These are phyloP conservation scores for Bombylius discolor DNA, from an alignment of 2,888 invertebrate genomes.

Conservation along the genomic window DNA sequence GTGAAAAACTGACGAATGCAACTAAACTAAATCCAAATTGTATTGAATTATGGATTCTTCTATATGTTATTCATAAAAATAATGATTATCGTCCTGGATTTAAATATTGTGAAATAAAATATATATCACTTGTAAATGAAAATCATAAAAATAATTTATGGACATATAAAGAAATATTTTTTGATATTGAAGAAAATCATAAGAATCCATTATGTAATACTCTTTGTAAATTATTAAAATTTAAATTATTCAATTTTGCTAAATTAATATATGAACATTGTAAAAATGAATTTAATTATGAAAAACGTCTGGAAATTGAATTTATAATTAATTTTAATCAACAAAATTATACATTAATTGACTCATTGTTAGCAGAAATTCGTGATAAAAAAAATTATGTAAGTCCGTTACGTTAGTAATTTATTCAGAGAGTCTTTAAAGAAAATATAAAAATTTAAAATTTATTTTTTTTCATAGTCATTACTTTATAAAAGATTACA, in stretches of 20 bases:
- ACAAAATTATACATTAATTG: not conserved
- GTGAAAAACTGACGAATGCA: not conserved
- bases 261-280: conserved; percentile 1
- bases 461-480: no score
- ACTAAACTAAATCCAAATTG: not conserved
- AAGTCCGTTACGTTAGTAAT: not conserved
- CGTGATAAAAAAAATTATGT: not conserved
- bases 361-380: not conserved
- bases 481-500: not conserved
- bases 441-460: not conserved
- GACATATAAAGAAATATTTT: not conserved
- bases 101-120: conserved; percentile 6
- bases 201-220: not conserved
- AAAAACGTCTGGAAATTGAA: not conserved
- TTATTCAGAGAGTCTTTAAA: no score
- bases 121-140: not conserved
- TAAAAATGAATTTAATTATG: not conserved
- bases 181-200: not conserved
- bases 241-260: conserved; percentile 8
- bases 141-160: not conserved
- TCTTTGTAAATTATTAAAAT: conserved; percentile 9
- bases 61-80: conserved; percentile 5
- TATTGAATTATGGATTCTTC: conserved; percentile 7
- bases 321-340: not conserved
- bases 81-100: conserved; percentile 8